Evolutionary conservation across 2,797 vertebrate genomes (phyloP).

Genomic region (Enteromius thamalakanensis): DNA sequence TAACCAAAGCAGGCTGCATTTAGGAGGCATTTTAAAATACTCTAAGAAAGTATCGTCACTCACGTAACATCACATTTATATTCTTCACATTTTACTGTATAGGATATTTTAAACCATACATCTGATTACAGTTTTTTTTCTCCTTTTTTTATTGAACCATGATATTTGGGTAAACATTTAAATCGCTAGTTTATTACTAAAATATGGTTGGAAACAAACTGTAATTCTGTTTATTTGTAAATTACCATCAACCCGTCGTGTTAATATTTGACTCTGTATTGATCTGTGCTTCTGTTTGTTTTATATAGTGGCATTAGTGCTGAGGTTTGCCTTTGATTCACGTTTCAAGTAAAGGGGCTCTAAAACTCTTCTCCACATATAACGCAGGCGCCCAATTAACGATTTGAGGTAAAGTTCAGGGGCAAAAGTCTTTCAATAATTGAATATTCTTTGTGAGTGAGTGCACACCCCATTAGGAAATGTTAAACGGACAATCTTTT

Average conservation of each 20-base stretch:
- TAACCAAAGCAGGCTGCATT: neutral
- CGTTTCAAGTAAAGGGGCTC: slow-evolving; percentile 85
- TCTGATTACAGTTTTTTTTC: neutral
- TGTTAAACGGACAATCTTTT: slow-evolving; percentile 15
- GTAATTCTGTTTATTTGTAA: neutral
- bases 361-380: slow-evolving; percentile 76
- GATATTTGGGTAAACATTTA: slow-evolving; percentile 11
- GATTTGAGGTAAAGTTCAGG: slow-evolving; percentile 87
- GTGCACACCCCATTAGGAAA: slow-evolving; percentile 26
- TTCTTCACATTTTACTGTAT: neutral
- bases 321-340: slow-evolving; percentile 88
- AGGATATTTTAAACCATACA: neutral
- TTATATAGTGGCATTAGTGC: slow-evolving; percentile 88
- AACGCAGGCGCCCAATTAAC: slow-evolving; percentile 89
- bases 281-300: slow-evolving; percentile 86
- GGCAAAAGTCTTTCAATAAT: slow-evolving; percentile 84
- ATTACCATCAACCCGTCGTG: neutral
- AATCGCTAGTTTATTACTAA: neutral
- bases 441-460: slow-evolving; percentile 76
- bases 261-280: slow-evolving; percentile 73
- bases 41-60: neutral
- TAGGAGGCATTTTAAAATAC: neutral
- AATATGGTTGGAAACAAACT: neutral
- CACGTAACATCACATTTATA: neutral
- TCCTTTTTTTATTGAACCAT: neutral